Percentiles rank a stretch among this genome's conserved stretches.
phyloP scores from a whole-genome alignment of 2,888 invertebrate genomes.

The Lysandra bellargus region DNA sequence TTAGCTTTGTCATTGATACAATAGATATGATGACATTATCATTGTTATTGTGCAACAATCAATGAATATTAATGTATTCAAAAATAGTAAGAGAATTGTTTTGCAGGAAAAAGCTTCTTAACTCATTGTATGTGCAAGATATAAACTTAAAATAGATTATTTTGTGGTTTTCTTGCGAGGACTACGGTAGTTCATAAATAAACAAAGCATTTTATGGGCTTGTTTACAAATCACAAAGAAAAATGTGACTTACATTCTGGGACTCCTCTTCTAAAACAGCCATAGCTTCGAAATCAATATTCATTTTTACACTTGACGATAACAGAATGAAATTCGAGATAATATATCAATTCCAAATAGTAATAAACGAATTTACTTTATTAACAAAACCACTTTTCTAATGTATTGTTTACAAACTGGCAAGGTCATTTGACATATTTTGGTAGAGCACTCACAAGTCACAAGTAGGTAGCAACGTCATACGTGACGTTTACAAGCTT shows the following conservation, averaged over 20 bases:
- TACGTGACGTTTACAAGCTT: constrained; percentile 47
- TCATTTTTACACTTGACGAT: constrained; percentile 54
- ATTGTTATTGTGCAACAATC: constrained; percentile 58
- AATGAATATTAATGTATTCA: constrained; percentile 9
- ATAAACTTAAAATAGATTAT: background rate
- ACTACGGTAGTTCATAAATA: background rate
- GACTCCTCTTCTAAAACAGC: constrained; percentile 83
- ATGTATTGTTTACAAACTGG: constrained; percentile 89
- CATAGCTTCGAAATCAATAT: constrained; percentile 83
- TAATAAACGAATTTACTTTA: background rate
- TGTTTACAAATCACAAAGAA: constrained; percentile 53
- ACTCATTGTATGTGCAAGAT: background rate
- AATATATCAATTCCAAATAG: background rate
- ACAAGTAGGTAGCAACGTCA: constrained; percentile 48
- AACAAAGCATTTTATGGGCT: constrained; percentile 33
- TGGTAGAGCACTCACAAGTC: constrained; percentile 49
- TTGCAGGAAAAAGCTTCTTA: background rate
- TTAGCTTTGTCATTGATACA: background rate
- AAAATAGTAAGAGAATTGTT: constrained; percentile 5
- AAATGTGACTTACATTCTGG: constrained; percentile 75
- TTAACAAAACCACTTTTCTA: constrained; percentile 47
- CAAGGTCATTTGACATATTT: constrained; percentile 83
- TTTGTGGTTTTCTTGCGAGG: background rate
- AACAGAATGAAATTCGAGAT: constrained; percentile 25
- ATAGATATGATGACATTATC: constrained; percentile 34